phyloP scores from a whole-genome alignment of 2,888 invertebrate genomes.

The Leptopilina myrica region DNA sequence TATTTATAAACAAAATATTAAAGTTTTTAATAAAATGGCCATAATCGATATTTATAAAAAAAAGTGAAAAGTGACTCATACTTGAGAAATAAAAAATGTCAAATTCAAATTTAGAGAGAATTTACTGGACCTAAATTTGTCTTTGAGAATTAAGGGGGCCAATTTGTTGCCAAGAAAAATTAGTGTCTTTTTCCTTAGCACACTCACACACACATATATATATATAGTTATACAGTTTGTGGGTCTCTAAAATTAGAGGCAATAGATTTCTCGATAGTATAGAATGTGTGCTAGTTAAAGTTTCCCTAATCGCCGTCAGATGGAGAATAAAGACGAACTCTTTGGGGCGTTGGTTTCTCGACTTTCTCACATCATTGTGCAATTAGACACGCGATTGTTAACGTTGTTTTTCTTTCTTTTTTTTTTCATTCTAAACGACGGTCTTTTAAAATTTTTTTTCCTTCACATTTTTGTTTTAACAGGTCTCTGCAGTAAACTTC shows the following conservation, averaged over 20 bases:
- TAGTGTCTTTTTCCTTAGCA: neutral
- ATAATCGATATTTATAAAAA: too few species aligned
- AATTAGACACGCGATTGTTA: conserved; percentile 11
- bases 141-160: neutral
- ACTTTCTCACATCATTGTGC: conserved; percentile 37
- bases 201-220: neutral
- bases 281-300: conserved; percentile 36
- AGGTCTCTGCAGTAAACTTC: conserved; percentile 97
- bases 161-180: conserved; percentile 5
- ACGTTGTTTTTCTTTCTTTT: neutral
- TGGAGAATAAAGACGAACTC: neutral
- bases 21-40: too few species aligned
- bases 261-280: conserved; percentile 41
- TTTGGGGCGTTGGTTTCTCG: neutral
- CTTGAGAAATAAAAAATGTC: neutral
- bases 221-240: neutral
- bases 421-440: neutral
- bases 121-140: neutral
- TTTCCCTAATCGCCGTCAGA: conserved; percentile 27
- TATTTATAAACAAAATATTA: too few species aligned
- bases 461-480: conserved; percentile 59
- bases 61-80: neutral
- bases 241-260: neutral
- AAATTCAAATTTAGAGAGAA: neutral
- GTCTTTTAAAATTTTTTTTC: too few species aligned